Evolutionary conservation across 2,888 invertebrate species (phyloP).

Genomic region (Diaprepes abbreviatus): DNA sequence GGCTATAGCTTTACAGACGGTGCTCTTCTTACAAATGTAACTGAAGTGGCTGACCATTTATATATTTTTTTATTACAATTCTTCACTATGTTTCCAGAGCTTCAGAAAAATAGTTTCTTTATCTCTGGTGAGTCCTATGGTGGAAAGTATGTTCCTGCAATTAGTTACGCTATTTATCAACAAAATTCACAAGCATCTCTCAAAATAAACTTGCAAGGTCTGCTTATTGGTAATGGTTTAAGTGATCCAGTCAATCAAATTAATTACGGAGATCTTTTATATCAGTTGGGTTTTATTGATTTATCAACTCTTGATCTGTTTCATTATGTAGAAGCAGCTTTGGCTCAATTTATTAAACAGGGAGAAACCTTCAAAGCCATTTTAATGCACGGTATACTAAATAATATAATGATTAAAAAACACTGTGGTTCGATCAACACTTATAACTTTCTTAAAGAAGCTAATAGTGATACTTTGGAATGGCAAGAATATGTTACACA

Average conservation of each 20-base stretch:
- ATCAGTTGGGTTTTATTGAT: conserved; percentile 79
- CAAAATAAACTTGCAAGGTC: conserved; percentile 60
- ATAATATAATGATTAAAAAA: not conserved
- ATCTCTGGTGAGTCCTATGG: conserved; percentile 91
- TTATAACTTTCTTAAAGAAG: too few species aligned
- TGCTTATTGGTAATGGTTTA: conserved; percentile 79
- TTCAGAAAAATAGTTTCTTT: too few species aligned
- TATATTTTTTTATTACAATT: too few species aligned
- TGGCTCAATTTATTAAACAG: conserved; percentile 71
- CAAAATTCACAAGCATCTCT: conserved; percentile 67
- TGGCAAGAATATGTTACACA: too few species aligned
- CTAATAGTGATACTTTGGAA: too few species aligned
- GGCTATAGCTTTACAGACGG: too few species aligned
- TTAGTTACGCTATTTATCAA: conserved; percentile 77
- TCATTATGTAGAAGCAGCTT: conserved; percentile 73
- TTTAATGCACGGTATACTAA: conserved; percentile 76
- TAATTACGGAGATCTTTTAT: conserved; percentile 75
- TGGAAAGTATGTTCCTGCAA: too few species aligned
- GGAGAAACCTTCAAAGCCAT: conserved; percentile 79
- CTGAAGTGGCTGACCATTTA: too few species aligned
- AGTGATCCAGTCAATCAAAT: conserved; percentile 72
- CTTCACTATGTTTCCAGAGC: too few species aligned
- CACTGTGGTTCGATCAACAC: too few species aligned
- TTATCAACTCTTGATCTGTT: conserved; percentile 73
- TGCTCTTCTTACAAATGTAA: too few species aligned